Evolutionary conservation across 2,113 vertebrate species (phyloP).

Genomic region (Athene noctua): DNA sequence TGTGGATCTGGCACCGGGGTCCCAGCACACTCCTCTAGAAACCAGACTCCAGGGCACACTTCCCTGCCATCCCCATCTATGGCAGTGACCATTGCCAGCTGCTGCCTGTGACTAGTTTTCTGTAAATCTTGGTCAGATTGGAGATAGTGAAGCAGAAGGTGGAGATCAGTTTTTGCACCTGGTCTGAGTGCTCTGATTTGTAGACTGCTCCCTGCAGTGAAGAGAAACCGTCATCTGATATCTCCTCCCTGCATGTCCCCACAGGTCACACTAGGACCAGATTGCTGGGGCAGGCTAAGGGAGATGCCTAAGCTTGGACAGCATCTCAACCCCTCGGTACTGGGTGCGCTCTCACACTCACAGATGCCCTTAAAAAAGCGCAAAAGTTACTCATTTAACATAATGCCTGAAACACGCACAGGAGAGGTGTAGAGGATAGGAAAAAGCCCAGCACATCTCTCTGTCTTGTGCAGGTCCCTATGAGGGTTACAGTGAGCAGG

Average conservation of each 20-base stretch:
- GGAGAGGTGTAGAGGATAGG: neutral
- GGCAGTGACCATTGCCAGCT: neutral
- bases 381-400: neutral
- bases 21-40: neutral
- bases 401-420: neutral
- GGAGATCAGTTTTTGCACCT: neutral
- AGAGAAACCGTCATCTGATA: accelerated
- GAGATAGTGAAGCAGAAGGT: neutral
- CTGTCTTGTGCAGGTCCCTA: accelerated
- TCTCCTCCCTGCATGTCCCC: neutral
- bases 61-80: neutral
- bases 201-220: neutral
- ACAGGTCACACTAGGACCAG: neutral
- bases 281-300: neutral
- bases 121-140: neutral
- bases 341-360: neutral
- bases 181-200: neutral
- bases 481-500: neutral
- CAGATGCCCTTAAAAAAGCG: neutral
- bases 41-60: neutral
- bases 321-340: accelerated
- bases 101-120: neutral
- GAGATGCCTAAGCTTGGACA: neutral
- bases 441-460: neutral
- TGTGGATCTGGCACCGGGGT: neutral